These are phyloP conservation scores for Cacatua alba DNA, from an alignment of 2,113 vertebrate genomes.

Conservation along the genomic window DNA sequence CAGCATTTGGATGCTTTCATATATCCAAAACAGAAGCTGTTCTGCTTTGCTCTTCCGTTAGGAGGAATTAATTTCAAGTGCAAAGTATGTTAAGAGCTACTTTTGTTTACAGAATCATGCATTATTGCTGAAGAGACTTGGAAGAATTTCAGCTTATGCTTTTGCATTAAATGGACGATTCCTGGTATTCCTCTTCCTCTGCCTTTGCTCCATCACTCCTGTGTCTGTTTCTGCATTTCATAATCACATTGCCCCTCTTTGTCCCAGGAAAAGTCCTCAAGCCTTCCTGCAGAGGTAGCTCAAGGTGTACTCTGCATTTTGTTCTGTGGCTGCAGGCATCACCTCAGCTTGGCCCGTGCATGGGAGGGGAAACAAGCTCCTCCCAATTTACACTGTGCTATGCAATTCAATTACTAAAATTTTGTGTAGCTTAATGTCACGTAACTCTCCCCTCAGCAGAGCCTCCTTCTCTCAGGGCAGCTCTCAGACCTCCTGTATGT, in stretches of 20 bases:
- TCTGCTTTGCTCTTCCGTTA: neutral
- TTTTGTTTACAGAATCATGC: neutral
- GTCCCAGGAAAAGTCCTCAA: neutral
- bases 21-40: neutral
- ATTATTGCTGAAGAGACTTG: neutral
- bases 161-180: neutral
- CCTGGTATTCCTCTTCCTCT: neutral
- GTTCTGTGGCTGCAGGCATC: neutral
- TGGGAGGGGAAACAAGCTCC: neutral
- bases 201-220: neutral
- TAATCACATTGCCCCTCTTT: neutral
- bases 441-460: neutral
- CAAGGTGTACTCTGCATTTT: neutral
- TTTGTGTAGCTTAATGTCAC: neutral
- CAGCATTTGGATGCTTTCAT: neutral
- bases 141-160: neutral
- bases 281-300: neutral
- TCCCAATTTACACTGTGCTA: neutral
- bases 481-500: neutral
- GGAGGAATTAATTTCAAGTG: neutral
- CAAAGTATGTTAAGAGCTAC: slow-evolving; percentile 4
- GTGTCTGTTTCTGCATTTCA: neutral
- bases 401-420: neutral
- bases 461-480: neutral
- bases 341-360: neutral